Base-by-base conservation (phyloP, 2,797 vertebrate genomes). In the Todus mexicanus region DNA sequence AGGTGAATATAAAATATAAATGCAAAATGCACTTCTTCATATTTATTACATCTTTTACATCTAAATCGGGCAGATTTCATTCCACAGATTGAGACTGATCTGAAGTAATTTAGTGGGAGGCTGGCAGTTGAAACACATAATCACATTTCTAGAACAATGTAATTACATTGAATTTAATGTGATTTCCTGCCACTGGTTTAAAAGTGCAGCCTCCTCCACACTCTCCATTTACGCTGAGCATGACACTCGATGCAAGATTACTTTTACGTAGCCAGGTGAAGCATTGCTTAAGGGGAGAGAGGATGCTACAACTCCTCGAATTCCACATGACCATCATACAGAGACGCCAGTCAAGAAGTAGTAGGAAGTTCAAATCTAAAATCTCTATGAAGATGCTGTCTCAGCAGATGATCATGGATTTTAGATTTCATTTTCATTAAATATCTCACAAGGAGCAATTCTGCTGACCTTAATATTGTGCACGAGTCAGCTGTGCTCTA, bases 1-100 rank as follows among this genome's bases (percentile, higher is more conserved):
- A 69, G 82, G 72, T 84, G 74, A 83, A 65, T 59, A 95, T 89
- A 82, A 96, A 95, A 94, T 77, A 90, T 47, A 96, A 96, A 96
- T 93, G 89, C 91, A 95, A 94, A 96, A 93, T 66, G 64, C 56
- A 91, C 84, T 77, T 91, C 68, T 88, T 92, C 66, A 18, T 91
- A 96, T 95, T 96, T 95, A 96, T 96, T 94, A 93, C 94, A 71
- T 91, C 90, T 94, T 94, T 94, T 89, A 94, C 89, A 93, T 92
- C 91, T 96, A 92, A 95, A 96, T 95, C 90, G 91, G 91, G 92
- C 82, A 78, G 90, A 87, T 95, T 95, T 94, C 68, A 76, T 94
- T 92, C 43, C 90, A 88, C 74, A 96, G 92, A 95, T 91, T 91
- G 90, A 97, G 95, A 90, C 85, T 64, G 91, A 96, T 96, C 89